phyloP scores from a whole-genome alignment of 2,113 vertebrate species.

The Clupea harengus region DNA sequence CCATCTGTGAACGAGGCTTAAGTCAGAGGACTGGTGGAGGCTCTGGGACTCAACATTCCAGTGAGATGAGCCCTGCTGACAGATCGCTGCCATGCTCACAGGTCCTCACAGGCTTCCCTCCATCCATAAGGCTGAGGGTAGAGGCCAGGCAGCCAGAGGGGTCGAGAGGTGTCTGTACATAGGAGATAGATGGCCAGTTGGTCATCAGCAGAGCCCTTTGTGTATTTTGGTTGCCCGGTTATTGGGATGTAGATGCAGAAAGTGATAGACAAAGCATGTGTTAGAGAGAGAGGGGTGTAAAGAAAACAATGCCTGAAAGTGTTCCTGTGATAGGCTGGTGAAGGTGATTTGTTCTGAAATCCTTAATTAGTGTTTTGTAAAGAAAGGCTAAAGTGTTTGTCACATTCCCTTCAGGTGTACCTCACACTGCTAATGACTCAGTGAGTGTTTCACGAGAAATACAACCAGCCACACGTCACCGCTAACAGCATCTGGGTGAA shows the following conservation, averaged over 20 bases:
- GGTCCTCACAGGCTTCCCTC: background rate
- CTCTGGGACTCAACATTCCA: constrained; percentile 22
- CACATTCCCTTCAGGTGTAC: constrained; percentile 63
- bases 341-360: background rate
- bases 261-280: too few relatives aligned
- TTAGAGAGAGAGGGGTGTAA: too few relatives aligned
- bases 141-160: background rate
- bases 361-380: background rate
- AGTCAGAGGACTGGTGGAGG: constrained; percentile 42
- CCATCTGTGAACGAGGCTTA: constrained; percentile 24
- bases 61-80: constrained; percentile 41
- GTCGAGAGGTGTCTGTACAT: background rate
- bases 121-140: background rate
- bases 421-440: constrained; percentile 71
- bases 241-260: too few relatives aligned
- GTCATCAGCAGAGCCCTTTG: too few relatives aligned
- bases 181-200: too few relatives aligned
- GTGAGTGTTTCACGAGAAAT: constrained; percentile 67
- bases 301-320: too few relatives aligned
- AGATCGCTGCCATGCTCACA: background rate
- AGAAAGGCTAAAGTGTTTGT: constrained; percentile 47
- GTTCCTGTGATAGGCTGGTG: background rate
- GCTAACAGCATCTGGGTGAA: background rate
- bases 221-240: too few relatives aligned
- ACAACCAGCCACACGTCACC: background rate